Evolutionary conservation across 2,113 vertebrate genomes (phyloP).

Genomic region (Callopanchax toddi): DNA sequence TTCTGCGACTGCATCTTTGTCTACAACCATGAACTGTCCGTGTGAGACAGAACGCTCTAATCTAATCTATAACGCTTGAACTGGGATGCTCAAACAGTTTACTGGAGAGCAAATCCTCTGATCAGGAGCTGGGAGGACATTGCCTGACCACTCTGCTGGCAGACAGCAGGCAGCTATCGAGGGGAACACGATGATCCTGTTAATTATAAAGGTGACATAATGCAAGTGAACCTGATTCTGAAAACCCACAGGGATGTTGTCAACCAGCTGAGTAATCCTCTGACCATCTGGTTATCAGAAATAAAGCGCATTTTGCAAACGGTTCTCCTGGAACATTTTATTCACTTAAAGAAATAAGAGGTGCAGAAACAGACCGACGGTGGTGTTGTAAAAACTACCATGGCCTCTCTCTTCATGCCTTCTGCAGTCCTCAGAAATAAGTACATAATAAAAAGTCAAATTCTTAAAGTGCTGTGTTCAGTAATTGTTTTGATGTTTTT

Average conservation of each 20-base stretch:
- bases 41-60: neutral
- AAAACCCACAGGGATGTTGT: constrained; percentile 44
- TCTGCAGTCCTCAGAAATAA: constrained; percentile 26
- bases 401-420: neutral
- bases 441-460: constrained; percentile 6
- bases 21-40: neutral
- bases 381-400: constrained; percentile 4
- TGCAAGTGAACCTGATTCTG: constrained; percentile 59
- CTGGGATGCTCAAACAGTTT: constrained; percentile 1
- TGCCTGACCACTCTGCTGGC: constrained; percentile 53
- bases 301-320: constrained; percentile 19
- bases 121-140: constrained; percentile 33
- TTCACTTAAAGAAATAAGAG: constrained; percentile 6
- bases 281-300: constrained; percentile 30
- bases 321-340: constrained; percentile 13
- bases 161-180: constrained; percentile 48
- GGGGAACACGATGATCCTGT: constrained; percentile 72
- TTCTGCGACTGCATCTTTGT: neutral
- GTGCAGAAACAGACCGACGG: constrained; percentile 4
- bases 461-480: constrained; percentile 15
- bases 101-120: constrained; percentile 34
- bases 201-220: constrained; percentile 70
- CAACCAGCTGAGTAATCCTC: constrained; percentile 46
- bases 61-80: constrained; percentile 7
- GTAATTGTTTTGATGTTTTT: constrained; percentile 22